Conservation (phyloP, 2,888 invertebrate genomes). For the Chouioia cunea region DNA sequence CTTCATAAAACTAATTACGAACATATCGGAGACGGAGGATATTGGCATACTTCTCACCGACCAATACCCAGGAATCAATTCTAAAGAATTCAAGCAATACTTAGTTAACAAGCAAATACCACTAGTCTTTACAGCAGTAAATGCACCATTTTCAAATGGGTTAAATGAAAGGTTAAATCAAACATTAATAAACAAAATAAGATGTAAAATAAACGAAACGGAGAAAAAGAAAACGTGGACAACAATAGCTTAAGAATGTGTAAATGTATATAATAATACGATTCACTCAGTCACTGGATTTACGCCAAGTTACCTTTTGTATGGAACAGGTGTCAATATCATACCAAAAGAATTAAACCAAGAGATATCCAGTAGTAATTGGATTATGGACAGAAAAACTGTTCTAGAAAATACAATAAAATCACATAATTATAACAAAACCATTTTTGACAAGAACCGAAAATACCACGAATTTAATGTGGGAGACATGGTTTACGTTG, state of each 20-base stretch:
- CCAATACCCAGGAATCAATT: too few species aligned
- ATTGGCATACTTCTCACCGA: too few species aligned
- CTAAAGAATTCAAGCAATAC: too few species aligned
- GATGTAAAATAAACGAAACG: conserved; percentile 53
- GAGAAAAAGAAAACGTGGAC: conserved; percentile 50
- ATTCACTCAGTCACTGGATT: conserved; percentile 50
- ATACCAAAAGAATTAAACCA: conserved; percentile 46
- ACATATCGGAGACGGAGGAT: too few species aligned
- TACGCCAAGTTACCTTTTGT: too few species aligned
- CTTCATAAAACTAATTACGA: too few species aligned
- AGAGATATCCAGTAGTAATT: conserved; percentile 30
- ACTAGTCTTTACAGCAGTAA: conserved; percentile 27
- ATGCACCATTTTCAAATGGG: conserved; percentile 30
- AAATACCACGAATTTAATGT: conserved; percentile 50
- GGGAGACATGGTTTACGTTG: conserved; percentile 53
- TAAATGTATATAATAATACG: conserved; percentile 52
- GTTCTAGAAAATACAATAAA: conserved; percentile 51
- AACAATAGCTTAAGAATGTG: conserved; percentile 51
- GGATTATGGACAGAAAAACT: conserved; percentile 48
- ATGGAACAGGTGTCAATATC: conserved; percentile 50
- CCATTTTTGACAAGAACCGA: conserved; percentile 48
- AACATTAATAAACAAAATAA: conserved; percentile 53
- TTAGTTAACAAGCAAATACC: conserved; percentile 6
- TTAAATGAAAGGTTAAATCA: conserved; percentile 27
- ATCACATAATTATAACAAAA: conserved; percentile 52